Evolutionary conservation across 2,797 vertebrate species (phyloP).

Genomic region (Rhodeus uyekii): DNA sequence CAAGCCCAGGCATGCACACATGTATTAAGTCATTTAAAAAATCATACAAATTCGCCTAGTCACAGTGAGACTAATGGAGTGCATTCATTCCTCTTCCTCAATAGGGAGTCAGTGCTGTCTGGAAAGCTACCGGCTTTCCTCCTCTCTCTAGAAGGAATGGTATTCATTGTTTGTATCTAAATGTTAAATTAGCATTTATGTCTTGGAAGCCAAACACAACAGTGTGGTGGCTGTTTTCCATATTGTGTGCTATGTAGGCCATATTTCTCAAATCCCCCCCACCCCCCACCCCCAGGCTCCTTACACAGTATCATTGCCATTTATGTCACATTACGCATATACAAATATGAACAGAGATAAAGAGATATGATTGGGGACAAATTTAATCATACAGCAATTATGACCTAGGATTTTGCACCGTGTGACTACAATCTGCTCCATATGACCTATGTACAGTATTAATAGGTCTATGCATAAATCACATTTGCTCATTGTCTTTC

Average conservation of each 20-base stretch:
- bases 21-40: not conserved
- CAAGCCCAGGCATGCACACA: not conserved
- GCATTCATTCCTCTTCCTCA: conserved; percentile 67
- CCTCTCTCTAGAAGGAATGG: conserved; percentile 92
- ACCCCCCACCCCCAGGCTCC: conserved; percentile 50
- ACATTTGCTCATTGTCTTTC: not conserved
- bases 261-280: too few relatives aligned
- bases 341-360: not conserved
- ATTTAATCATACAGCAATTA: not conserved
- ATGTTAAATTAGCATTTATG: conserved; percentile 74
- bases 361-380: not conserved
- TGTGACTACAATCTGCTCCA: not conserved
- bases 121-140: conserved; percentile 58
- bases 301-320: conserved; percentile 67
- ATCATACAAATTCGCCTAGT: not conserved
- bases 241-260: conserved; percentile 67
- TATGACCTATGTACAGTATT: not conserved
- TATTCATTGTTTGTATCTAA: conserved; percentile 76
- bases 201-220: conserved; percentile 75
- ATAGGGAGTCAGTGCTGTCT: conserved; percentile 62
- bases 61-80: not conserved
- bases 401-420: not conserved
- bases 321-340: conserved; percentile 65
- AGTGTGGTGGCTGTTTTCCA: conserved; percentile 73
- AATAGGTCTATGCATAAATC: not conserved